These are phyloP conservation scores for Cherax quadricarinatus DNA, from an alignment of 1,140 invertebrate species.

Conservation along the genomic window DNA sequence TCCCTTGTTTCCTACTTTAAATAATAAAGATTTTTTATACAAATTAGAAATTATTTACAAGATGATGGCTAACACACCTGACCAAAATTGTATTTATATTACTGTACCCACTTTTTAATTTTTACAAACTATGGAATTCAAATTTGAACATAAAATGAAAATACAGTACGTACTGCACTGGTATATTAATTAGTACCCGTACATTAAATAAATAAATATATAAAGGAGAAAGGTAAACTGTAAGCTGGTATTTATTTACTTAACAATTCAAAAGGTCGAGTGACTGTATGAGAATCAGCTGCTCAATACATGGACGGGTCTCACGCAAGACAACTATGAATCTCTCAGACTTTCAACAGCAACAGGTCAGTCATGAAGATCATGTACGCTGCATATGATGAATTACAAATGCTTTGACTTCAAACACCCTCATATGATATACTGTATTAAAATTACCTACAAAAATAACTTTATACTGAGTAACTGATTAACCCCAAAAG, in stretches of 20 bases:
- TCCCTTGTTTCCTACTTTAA: no score
- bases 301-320: conserved; percentile 7
- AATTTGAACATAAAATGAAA: background rate
- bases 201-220: background rate
- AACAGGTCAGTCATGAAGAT: background rate
- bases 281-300: background rate
- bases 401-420: background rate
- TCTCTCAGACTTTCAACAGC: background rate
- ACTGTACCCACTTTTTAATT: no score
- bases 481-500: background rate
- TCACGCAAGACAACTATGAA: background rate
- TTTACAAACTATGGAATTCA: background rate
- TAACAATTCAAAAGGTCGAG: background rate
- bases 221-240: background rate
- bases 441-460: background rate
- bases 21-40: no score
- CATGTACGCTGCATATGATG: background rate
- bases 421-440: background rate
- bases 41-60: no score
- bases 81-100: no score
- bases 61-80: no score
- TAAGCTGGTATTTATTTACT: background rate
- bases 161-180: background rate
- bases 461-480: background rate
- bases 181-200: background rate